Conservation (phyloP, 30 jellyfish, hydroid and myxozoan genomes). For the Aurelia aurita complex sp. Pacific region DNA sequence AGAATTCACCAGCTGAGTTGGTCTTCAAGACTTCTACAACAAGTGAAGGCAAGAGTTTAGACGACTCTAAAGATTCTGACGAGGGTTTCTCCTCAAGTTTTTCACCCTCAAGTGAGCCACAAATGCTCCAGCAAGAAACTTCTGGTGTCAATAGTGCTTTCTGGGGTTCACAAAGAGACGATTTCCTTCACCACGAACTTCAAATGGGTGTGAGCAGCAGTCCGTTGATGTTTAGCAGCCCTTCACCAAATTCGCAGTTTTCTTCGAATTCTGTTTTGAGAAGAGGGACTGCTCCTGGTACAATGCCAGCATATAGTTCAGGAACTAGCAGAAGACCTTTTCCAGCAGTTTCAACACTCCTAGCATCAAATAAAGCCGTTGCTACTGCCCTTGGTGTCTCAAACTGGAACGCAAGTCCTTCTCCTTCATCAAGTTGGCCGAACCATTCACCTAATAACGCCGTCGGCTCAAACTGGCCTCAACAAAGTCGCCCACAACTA, state of each 20-base stretch:
- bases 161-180: constrained; percentile 97
- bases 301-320: constrained; percentile 70
- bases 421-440: constrained; percentile 96
- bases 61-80: constrained; percentile 99
- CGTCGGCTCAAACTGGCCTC: constrained; percentile 92
- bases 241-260: constrained; percentile 52
- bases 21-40: constrained; percentile 64
- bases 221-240: constrained; percentile 71
- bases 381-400: constrained; percentile 99
- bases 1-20: constrained; percentile 59
- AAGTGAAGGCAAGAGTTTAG: constrained; percentile 68
- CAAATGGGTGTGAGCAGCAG: constrained; percentile 80
- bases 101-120: constrained; percentile 99
- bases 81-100: constrained; percentile 99
- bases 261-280: constrained; percentile 42
- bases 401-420: constrained; percentile 73
- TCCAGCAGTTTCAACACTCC: constrained; percentile 94
- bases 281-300: constrained; percentile 55
- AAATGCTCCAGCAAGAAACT: constrained; percentile 95
- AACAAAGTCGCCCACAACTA: constrained; percentile 78
- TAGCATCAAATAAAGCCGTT: constrained; percentile 96
- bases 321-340: constrained; percentile 83
- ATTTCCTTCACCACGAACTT: constrained; percentile 85
- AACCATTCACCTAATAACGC: constrained; percentile 65
- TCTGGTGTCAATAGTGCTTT: constrained; percentile 78